phyloP scores from a whole-genome alignment of 1,140 invertebrate genomes.

The Tachypleus tridentatus region DNA sequence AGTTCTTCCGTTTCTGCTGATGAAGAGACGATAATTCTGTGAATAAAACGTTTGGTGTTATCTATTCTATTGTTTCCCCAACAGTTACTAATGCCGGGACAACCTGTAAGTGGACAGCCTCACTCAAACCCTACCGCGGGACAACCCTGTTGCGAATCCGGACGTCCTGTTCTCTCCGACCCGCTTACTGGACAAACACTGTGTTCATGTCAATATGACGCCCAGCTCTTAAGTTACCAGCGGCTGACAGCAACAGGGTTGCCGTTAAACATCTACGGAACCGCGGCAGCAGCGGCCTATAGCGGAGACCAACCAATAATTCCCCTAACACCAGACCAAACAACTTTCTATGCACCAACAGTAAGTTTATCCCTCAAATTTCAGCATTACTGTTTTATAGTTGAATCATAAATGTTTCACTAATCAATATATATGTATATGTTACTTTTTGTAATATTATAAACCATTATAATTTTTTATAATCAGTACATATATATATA shows the following conservation, averaged over 20 bases:
- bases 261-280: slow-evolving; percentile 58
- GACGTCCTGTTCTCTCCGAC: slow-evolving; percentile 86
- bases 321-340: slow-evolving; percentile 80
- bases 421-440: too few relatives aligned
- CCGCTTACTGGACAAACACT: slow-evolving; percentile 90
- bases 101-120: too few relatives aligned
- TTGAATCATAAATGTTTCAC: too few relatives aligned
- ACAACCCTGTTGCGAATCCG: slow-evolving; percentile 71
- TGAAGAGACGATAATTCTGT: too few relatives aligned
- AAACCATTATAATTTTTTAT: too few relatives aligned
- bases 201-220: slow-evolving; percentile 89
- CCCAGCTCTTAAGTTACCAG: slow-evolving; percentile 49
- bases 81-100: too few relatives aligned
- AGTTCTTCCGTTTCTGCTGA: too few relatives aligned
- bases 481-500: too few relatives aligned
- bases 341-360: slow-evolving; percentile 90
- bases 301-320: slow-evolving; percentile 39
- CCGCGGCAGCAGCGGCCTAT: slow-evolving; percentile 16
- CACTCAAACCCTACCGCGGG: background rate
- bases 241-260: slow-evolving; percentile 51
- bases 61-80: too few relatives aligned
- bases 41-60: too few relatives aligned
- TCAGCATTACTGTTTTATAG: too few relatives aligned
- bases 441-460: too few relatives aligned
- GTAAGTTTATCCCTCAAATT: slow-evolving; percentile 46